Evolutionary conservation across 1,140 invertebrate species (phyloP), one percentile per base, ranked within the genome.

Genomic region (Leptopilina boulardi): DNA sequence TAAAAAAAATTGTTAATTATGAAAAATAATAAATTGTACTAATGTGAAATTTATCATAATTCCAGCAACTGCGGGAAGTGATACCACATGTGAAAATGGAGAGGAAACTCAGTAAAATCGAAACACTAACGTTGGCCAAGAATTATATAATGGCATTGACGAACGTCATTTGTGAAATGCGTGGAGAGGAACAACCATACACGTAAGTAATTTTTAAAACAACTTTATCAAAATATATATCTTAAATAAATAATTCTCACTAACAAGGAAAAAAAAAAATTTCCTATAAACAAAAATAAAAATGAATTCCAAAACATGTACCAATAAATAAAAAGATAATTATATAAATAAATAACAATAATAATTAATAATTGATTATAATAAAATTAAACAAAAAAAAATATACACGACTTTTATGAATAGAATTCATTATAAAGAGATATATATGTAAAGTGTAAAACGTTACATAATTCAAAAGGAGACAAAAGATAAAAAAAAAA

Each of bases 101-200:
- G 85, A 92, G 96, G 76, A 95, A 96, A 83, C 91, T 97, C 79
- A 96, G 95, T 71, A 97, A 97, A 92, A 97, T 97, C 79, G 96
- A 97, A 90, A 97, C 96, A 11, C 90, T 97, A 18, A 97, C 96
- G 15, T 89, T 97, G 86, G 96, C 96, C 82, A 97, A 97, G 91
- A 96, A 97, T 92, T 97, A 97, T 89, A 97, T 97, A 87, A 96
- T 96, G 93, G 96, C 96, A 30, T 92, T 97, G 80, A 97, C 96
- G 70, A 96, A 97, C 90, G 95, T 96, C 77, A 96, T 97, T 87
- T 96, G 95, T 88, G 94, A 95, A 83, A 95, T 96, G 93, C 91
- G 94, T 74, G 94, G 94, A 70, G 94, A 95, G 80, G 91, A 92
- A 70, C 92, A 93, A 77, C 93, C 94, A 70, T 95, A 94, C 89